A percentile compares a stretch with the other conserved stretches of the same genome.
Evolutionary conservation across 1,140 invertebrate species (phyloP).

Genomic region (Cataglyphis hispanica): DNA sequence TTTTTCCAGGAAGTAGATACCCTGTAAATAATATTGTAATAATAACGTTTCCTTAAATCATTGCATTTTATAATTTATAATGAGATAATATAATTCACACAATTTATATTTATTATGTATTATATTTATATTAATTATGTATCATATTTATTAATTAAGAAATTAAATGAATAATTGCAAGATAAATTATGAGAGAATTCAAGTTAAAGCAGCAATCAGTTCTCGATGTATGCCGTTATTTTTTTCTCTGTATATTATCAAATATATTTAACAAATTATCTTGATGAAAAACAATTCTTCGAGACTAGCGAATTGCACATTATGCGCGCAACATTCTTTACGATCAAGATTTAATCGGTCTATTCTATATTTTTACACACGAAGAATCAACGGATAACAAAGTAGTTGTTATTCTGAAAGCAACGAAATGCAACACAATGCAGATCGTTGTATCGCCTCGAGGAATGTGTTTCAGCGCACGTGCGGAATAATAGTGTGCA

Average conservation of each 20-base stretch:
- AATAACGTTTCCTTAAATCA: background rate
- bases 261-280: background rate
- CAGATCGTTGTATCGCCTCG: constrained; percentile 18
- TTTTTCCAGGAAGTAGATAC: too few species aligned
- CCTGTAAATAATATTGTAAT: background rate
- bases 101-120: too few species aligned
- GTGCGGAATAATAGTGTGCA: constrained; percentile 14
- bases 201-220: background rate
- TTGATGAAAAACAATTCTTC: background rate
- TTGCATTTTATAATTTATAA: background rate
- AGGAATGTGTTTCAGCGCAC: constrained; percentile 57
- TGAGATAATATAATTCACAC: background rate
- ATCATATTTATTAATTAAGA: background rate
- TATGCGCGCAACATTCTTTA: background rate
- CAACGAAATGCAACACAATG: constrained; percentile 32
- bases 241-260: background rate
- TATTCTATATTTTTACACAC: constrained; percentile 3
- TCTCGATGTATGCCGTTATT: background rate
- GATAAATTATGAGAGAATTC: background rate
- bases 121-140: too few species aligned
- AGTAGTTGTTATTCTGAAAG: constrained; percentile 24
- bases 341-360: constrained; percentile 19
- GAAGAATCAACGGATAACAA: background rate
- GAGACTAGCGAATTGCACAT: background rate
- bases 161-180: background rate